These are phyloP conservation scores for Xanthorhoe designata DNA, from an alignment of 2,888 invertebrate species.

Conservation along the genomic window DNA sequence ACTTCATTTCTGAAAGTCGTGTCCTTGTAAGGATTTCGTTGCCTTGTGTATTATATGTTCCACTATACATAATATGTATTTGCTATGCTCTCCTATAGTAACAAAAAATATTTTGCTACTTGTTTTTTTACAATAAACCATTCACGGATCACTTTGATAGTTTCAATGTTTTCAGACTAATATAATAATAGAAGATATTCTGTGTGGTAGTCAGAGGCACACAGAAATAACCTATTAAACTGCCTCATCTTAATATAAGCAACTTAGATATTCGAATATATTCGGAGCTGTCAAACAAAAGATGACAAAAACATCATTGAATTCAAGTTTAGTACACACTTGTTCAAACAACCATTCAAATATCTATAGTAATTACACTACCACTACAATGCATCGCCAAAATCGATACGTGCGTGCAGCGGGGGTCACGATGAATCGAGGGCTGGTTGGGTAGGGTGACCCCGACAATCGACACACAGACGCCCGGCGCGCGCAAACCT, in stretches of 20 bases:
- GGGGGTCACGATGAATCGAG: constrained; percentile 51
- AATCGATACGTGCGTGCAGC: constrained; percentile 67
- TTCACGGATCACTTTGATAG: too few relatives aligned
- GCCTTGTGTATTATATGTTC: too few relatives aligned
- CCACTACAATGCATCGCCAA: constrained; percentile 57
- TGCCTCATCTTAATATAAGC: not conserved
- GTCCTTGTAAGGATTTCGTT: too few relatives aligned
- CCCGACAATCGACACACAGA: constrained; percentile 53
- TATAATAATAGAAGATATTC: too few relatives aligned
- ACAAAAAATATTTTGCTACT: too few relatives aligned
- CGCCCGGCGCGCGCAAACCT: constrained; percentile 62
- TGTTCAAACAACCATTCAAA: constrained; percentile 17
- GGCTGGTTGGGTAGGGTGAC: constrained; percentile 43
- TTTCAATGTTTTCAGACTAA: too few relatives aligned
- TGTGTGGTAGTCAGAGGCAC: too few relatives aligned
- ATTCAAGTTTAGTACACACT: constrained; percentile 3
- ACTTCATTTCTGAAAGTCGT: too few relatives aligned
- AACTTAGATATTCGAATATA: not conserved
- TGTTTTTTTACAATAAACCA: too few relatives aligned
- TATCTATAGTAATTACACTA: constrained; percentile 27
- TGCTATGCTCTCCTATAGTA: too few relatives aligned
- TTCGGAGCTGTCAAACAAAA: not conserved
- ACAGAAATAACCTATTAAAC: not conserved
- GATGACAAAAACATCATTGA: not conserved
- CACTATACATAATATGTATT: too few relatives aligned